These are phyloP conservation scores for Oeneis ivallda DNA, from an alignment of 2,888 invertebrate species.

Conservation along the genomic window DNA sequence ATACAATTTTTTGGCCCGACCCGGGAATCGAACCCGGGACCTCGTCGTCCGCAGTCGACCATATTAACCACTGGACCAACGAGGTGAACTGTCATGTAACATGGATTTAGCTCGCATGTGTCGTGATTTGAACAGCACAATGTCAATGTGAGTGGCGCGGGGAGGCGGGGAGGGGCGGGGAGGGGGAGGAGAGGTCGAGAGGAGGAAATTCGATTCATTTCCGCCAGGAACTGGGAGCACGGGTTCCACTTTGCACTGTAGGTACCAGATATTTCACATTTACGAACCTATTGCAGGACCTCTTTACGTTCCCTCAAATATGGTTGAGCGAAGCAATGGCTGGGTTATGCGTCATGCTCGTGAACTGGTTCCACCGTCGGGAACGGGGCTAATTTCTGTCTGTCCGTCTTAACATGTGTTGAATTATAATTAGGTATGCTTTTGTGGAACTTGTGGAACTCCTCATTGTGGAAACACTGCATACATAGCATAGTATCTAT, in stretches of 20 bases:
- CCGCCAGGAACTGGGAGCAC: constrained; percentile 39
- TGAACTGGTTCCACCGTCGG: too few species aligned
- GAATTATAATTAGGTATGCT: too few species aligned
- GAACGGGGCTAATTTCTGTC: too few species aligned
- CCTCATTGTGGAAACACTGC: too few species aligned
- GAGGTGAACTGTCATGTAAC: not conserved
- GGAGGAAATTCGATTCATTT: constrained; percentile 47
- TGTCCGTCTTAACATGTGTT: too few species aligned
- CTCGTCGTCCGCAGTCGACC: too few species aligned
- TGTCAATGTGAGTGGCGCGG: constrained; percentile 33
- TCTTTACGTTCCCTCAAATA: too few species aligned
- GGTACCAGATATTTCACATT: constrained; percentile 18
- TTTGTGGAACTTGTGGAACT: too few species aligned
- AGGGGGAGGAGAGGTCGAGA: constrained; percentile 20
- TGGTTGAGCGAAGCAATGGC: too few species aligned
- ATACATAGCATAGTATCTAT: too few species aligned
- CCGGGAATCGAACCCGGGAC: too few species aligned
- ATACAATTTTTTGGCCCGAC: not conserved
- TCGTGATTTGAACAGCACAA: constrained; percentile 23
- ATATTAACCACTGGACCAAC: not conserved
- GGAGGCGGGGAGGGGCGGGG: not conserved
- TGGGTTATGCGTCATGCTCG: too few species aligned
- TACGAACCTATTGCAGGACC: not conserved
- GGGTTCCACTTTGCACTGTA: constrained; percentile 13
- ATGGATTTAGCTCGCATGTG: not conserved